phyloP scores from a whole-genome alignment of 2,113 vertebrate genomes.

The Patagioenas fasciata region DNA sequence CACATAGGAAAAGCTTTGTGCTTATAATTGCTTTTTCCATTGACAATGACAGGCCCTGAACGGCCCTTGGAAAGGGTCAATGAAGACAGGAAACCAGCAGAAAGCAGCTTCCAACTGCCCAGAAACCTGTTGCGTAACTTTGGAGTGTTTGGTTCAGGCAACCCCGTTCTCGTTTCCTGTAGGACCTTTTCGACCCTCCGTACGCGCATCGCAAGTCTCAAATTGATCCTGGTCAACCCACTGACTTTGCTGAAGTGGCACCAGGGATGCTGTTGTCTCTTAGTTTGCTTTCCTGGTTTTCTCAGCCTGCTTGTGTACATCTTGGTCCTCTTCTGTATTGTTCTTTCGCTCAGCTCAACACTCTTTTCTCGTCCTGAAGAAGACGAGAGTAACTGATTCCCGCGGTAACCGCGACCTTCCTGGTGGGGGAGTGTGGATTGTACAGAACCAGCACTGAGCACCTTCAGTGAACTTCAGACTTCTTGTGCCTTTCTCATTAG shows the following conservation, averaged over 20 bases:
- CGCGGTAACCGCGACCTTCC: neutral
- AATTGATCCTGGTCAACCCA: neutral
- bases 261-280: neutral
- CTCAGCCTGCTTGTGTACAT: neutral
- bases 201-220: neutral
- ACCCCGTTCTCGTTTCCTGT: neutral
- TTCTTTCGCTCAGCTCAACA: neutral
- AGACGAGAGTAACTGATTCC: neutral
- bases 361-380: neutral
- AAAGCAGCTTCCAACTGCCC: neutral
- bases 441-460: neutral
- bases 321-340: neutral
- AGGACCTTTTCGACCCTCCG: neutral
- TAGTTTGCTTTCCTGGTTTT: neutral
- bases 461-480: neutral
- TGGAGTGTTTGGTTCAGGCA: neutral
- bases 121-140: neutral
- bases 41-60: neutral
- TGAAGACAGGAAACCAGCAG: conserved; percentile 27
- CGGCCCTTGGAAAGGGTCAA: neutral
- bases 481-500: neutral
- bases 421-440: neutral
- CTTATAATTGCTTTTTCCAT: conserved; percentile 33
- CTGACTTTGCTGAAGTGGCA: neutral
- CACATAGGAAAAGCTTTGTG: conserved; percentile 20